Base-by-base conservation (phyloP, 2,113 vertebrate species). In the Bostrychus sinensis region DNA sequence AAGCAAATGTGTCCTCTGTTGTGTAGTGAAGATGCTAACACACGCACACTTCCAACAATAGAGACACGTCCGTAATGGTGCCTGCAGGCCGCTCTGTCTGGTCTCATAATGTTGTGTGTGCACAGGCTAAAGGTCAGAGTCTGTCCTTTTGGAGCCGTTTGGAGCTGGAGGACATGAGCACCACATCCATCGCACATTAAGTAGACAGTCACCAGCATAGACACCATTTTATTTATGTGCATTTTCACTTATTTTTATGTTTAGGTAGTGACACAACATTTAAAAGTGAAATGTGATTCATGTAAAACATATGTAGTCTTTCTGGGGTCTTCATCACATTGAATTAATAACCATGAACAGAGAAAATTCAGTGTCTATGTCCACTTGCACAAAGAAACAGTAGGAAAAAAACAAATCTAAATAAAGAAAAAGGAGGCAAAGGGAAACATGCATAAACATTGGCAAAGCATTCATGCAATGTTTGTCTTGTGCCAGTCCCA, bases 101-200 rank as follows among this genome's bases (percentile, higher is more conserved):
- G 30, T 32, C 45, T 85, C 58, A 78, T 73, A 56, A 80, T 69
- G 60, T 68, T 3, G 30, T 3, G 13, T 62, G 48, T 46, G 51
- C 30, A 60, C 38, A 58, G 54, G 73, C 34, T 51, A 54, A 77
- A 75, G 74, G 62, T 72, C 70, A 75, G 25, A 17, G 17, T 38
- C 17, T 1, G 17, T 64, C 66, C 53, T 66, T 37, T 66, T 10
- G 12, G 64, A 53, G 53, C 59, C 51, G 57, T 51, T 14, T 55
- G n/a, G 53, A 69, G 48, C 64, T 73, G 54, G 30, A 66, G 38
- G 66, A n/a, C n/a, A 65, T 32, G 23, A 60, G 48, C 20, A 9
- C 41, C 28, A 25, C 65, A 42, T 62, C 12, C n/a, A 19, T 34
- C 36, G 62, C 54, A 51, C 53, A 51, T 70, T 9, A 43, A 34